Evolutionary conservation across 2,888 invertebrate genomes (phyloP), one percentile per base, ranked within the genome.

Genomic region (Ophion obscuratus): DNA sequence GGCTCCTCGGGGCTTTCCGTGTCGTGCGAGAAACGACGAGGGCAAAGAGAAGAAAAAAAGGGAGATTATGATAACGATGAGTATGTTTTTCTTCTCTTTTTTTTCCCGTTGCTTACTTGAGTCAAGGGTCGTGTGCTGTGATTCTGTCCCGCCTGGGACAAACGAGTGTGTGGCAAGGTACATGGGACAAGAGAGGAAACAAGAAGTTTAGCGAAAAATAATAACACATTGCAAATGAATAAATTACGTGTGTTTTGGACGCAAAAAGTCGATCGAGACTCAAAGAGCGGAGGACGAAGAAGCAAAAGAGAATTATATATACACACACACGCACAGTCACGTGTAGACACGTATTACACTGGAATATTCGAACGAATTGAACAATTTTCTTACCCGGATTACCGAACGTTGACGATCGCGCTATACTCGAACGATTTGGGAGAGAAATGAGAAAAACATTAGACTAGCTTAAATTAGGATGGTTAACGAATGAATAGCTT

Each of bases 381-480:
- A 53, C 31, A 61, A 61, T 77, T 86, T 86, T 86, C 71, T 57
- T 81, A 83, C 77, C 17, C 68, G 31, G 71, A 27, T 73, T 40
- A 67, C 36, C 44, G 59, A 73, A 67, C 44, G 75, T 57, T 78
- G 64, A 78, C 73, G 84, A 84, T 31, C n/a, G 59, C 40, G 66
- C 44, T 73, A 57, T 31, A 73, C 57, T 59, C 67, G 74, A 81
- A 68, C 66, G 67, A 11, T 81, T 83, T 59, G 57, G n/a, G 67
- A 80, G 36, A 64, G 27, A 14, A 71, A n/a, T 47, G 44, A 61
- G 59, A 14, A 57, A 27, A 20, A 24, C 62, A 64, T 77, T 67
- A 67, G 57, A 82, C 68, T 67, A 75, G 57, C 76, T 47, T 79
- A 66, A 71, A 84, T 70, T 85, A 79, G 85, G 59, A 70, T 71